These are phyloP conservation scores for Sebastes iracundus DNA, from an alignment of 2,797 vertebrate species.

Conservation along the genomic window DNA sequence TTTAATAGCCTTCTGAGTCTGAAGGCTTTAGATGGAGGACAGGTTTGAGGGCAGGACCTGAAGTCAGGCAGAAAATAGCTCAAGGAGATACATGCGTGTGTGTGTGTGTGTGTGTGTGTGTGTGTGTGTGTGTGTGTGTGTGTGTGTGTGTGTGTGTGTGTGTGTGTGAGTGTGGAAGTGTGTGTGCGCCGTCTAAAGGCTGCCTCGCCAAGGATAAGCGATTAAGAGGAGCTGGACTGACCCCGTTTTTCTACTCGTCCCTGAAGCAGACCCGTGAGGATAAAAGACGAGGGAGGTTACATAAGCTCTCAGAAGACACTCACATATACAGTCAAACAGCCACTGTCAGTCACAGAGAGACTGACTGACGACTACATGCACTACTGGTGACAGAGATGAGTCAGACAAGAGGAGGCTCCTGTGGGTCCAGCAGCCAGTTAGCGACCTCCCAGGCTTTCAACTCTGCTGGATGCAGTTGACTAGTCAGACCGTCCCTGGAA, in stretches of 20 bases:
- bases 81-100: constrained; percentile 10
- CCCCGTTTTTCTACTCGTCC: constrained; percentile 54
- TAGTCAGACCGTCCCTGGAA: constrained; percentile 18
- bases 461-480: constrained; percentile 22
- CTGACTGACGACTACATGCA: not conserved
- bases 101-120: constrained; percentile 2
- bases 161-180: not conserved
- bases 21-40: constrained; percentile 29
- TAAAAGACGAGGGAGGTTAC: constrained; percentile 45
- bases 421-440: not conserved
- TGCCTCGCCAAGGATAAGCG: constrained; percentile 42
- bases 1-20: constrained; percentile 38
- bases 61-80: constrained; percentile 59
- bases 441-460: not conserved
- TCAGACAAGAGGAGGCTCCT: not conserved
- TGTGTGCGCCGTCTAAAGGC: constrained; percentile 29
- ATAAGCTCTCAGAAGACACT: constrained; percentile 46
- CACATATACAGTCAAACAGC: not conserved
- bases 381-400: constrained; percentile 5
- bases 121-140: constrained; percentile 11
- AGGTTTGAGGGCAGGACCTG: constrained; percentile 47
- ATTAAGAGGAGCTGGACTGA: constrained; percentile 65
- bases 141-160: constrained; percentile 6
- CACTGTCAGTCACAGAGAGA: not conserved
- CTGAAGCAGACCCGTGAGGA: constrained; percentile 43